A percentile compares a stretch with the other conserved stretches of the same genome.
These are phyloP conservation scores for Carcinoscorpius rotundicauda DNA, from an alignment of 1,140 invertebrate genomes.

Conservation along the genomic window DNA sequence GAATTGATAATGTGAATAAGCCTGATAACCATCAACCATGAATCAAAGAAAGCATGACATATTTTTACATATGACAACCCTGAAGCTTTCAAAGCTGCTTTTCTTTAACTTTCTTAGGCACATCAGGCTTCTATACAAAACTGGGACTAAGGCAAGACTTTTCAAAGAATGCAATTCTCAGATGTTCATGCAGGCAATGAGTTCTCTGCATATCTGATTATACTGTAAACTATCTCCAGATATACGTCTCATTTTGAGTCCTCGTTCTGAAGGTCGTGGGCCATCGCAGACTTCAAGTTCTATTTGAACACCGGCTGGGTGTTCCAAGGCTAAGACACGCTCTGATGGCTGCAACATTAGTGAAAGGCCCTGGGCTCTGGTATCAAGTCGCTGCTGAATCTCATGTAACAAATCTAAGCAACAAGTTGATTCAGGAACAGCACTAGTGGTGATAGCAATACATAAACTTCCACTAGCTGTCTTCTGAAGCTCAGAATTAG, in stretches of 20 bases:
- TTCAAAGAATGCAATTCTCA: neutral
- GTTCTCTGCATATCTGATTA: slow-evolving; percentile 74
- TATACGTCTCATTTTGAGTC: slow-evolving; percentile 76
- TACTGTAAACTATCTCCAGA: slow-evolving; percentile 84
- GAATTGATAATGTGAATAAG: too few species aligned
- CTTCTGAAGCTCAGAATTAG: slow-evolving; percentile 29
- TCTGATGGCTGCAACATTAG: slow-evolving; percentile 35
- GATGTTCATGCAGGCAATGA: slow-evolving; percentile 63
- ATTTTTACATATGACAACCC: too few species aligned
- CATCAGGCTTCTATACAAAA: too few species aligned
- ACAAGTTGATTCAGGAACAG: slow-evolving; percentile 36
- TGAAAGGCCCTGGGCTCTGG: slow-evolving; percentile 42
- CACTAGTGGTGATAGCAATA: slow-evolving; percentile 54
- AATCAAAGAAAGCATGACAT: too few species aligned
- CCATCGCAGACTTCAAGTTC: slow-evolving; percentile 65
- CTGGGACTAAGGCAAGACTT: too few species aligned
- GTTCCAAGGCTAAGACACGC: slow-evolving; percentile 45
- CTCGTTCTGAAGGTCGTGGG: slow-evolving; percentile 41
- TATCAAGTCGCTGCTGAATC: slow-evolving; percentile 67
- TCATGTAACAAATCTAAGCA: slow-evolving; percentile 64
- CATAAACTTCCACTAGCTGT: slow-evolving; percentile 41
- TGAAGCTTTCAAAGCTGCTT: too few species aligned
- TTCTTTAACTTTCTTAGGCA: too few species aligned
- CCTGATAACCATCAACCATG: too few species aligned
- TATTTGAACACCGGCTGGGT: slow-evolving; percentile 73